phyloP scores from a whole-genome alignment of 1,140 invertebrate species.

The Drosophila azteca region DNA sequence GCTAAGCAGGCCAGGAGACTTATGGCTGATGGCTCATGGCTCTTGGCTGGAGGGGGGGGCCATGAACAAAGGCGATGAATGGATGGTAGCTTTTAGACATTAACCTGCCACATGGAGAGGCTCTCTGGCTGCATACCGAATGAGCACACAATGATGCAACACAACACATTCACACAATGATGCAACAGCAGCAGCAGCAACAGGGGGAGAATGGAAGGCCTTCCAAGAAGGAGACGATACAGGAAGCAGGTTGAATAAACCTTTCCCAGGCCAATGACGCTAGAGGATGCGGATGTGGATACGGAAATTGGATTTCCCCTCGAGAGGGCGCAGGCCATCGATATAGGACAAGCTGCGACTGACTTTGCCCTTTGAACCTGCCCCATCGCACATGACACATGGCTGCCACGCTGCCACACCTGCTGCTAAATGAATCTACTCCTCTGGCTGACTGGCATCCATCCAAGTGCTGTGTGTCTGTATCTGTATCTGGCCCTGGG shows the following conservation, averaged over 20 bases:
- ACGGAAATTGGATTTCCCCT: constrained; percentile 71
- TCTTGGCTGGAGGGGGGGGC: too few relatives aligned
- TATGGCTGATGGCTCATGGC: too few relatives aligned
- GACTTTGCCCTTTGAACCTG: constrained; percentile 58
- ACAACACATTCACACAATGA: constrained; percentile 31
- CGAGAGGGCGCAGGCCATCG: constrained; percentile 32
- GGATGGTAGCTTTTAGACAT: constrained; percentile 48
- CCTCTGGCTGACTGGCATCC: constrained; percentile 26
- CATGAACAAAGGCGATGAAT: constrained; percentile 31
- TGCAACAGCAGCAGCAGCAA: constrained; percentile 16
- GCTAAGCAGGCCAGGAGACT: too few relatives aligned
- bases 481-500: constrained; percentile 36
- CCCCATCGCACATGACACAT: constrained; percentile 5
- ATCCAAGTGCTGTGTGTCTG: constrained; percentile 5
- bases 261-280: constrained; percentile 53
- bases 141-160: constrained; percentile 46
- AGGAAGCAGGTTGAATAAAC: constrained; percentile 68
- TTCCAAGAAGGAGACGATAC: background rate
- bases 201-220: background rate
- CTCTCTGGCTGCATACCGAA: constrained; percentile 29
- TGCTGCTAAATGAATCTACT: background rate
- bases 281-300: constrained; percentile 27
- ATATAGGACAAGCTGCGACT: constrained; percentile 31
- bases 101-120: constrained; percentile 46
- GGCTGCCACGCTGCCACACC: too few relatives aligned